phyloP scores from a whole-genome alignment of 2,888 invertebrate species.

The Perizoma flavofasciatum region DNA sequence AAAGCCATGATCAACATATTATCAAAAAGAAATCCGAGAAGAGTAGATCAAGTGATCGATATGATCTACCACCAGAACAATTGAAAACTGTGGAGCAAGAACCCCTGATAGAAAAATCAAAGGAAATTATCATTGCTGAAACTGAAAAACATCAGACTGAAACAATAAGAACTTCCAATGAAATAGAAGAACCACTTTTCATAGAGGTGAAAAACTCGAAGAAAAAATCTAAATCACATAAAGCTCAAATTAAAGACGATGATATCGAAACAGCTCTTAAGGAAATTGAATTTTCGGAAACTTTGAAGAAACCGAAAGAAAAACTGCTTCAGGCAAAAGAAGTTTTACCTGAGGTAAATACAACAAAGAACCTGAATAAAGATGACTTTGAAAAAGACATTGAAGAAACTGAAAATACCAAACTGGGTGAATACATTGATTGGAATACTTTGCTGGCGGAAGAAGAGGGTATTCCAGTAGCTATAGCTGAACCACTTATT shows the following conservation, averaged over 20 bases:
- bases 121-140: conserved; percentile 18
- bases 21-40: conserved; percentile 46
- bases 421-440: conserved; percentile 67
- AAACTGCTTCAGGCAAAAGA: conserved; percentile 35
- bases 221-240: conserved; percentile 63
- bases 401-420: conserved; percentile 41
- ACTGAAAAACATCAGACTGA: conserved; percentile 20
- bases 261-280: conserved; percentile 61
- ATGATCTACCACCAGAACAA: conserved; percentile 5
- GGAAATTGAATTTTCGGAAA: conserved; percentile 54
- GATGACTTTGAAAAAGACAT: conserved; percentile 15
- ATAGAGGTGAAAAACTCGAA: conserved; percentile 52
- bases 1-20: conserved; percentile 32
- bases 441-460: conserved; percentile 75
- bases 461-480: conserved; percentile 60
- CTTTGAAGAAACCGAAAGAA: conserved; percentile 51
- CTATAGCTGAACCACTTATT: conserved; percentile 50
- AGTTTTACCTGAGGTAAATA: background rate
- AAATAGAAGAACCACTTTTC: conserved; percentile 27
- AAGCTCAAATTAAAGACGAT: conserved; percentile 53
- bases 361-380: conserved; percentile 3
- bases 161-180: conserved; percentile 7
- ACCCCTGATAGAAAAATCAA: conserved; percentile 6
- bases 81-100: conserved; percentile 12
- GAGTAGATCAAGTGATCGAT: conserved; percentile 14